These are phyloP conservation scores for Lepidochrysops patricia DNA, from an alignment of 2,888 invertebrate genomes.

Conservation along the genomic window DNA sequence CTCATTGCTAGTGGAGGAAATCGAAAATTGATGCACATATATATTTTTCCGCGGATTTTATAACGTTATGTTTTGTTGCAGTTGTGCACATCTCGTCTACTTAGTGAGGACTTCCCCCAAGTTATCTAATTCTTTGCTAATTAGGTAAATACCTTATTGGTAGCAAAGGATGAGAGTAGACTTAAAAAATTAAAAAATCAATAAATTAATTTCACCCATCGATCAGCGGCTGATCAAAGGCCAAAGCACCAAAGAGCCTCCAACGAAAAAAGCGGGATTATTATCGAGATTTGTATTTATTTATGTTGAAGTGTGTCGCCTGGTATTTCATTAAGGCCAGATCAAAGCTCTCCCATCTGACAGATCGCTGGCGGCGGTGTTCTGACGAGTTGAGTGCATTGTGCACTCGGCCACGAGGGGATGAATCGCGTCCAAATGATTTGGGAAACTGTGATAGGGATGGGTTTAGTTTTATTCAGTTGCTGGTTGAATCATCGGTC, in stretches of 20 bases:
- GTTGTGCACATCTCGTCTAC: too few species aligned
- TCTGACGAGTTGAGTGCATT: slow-evolving; percentile 24
- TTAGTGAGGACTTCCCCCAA: too few species aligned
- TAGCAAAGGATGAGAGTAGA: too few species aligned
- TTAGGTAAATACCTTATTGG: too few species aligned
- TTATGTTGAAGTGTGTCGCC: slow-evolving; percentile 20
- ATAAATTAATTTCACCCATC: not conserved
- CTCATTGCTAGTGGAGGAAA: slow-evolving; percentile 30
- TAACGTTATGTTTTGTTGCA: too few species aligned
- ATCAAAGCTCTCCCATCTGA: slow-evolving; percentile 30
- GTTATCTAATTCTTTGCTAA: too few species aligned
- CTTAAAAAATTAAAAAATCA: too few species aligned
- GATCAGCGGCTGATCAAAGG: not conserved
- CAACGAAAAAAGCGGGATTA: slow-evolving; percentile 4
- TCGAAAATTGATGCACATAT: slow-evolving; percentile 24
- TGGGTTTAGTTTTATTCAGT: not conserved
- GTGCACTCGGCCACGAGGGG: slow-evolving; percentile 1
- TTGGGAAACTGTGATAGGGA: not conserved
- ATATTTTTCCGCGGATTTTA: too few species aligned
- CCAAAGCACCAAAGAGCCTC: not conserved
- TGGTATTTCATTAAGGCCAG: slow-evolving; percentile 31
- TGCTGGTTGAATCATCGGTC: too few species aligned
- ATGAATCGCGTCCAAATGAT: not conserved
- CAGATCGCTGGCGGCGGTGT: slow-evolving; percentile 26
- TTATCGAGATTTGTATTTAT: slow-evolving; percentile 19